Conservation (phyloP, 2,113 vertebrate genomes). For the Rhinopithecus roxellana region DNA sequence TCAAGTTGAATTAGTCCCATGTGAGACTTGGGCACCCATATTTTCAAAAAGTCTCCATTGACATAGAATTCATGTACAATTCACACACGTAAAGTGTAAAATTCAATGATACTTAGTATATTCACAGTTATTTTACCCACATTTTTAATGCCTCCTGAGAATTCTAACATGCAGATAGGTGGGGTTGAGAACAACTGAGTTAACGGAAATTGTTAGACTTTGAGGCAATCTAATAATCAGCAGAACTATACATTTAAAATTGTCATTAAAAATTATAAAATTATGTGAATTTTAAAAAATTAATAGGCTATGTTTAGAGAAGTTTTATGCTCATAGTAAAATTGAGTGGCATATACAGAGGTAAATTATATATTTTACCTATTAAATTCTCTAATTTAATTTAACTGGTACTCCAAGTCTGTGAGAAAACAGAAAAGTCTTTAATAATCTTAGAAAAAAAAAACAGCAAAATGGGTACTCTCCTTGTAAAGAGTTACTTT, state of each 20-base stretch:
- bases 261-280: background rate
- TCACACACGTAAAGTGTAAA: background rate
- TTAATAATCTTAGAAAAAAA: slow-evolving; percentile 11
- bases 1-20: background rate
- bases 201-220: background rate
- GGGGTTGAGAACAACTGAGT: background rate
- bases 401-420: background rate
- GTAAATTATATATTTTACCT: background rate
- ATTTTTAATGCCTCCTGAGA: background rate
- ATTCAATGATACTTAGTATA: background rate
- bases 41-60: background rate
- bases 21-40: background rate
- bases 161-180: background rate
- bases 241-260: background rate
- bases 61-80: background rate
- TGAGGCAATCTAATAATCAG: background rate
- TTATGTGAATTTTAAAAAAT: background rate
- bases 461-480: background rate
- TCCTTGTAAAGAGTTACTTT: background rate
- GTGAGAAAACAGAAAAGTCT: background rate
- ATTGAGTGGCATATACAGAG: background rate
- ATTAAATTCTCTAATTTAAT: background rate
- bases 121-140: background rate
- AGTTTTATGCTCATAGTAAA: background rate
- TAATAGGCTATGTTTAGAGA: background rate